Percentiles rank a stretch among this genome's conserved stretches.
phyloP scores from a whole-genome alignment of 2,888 invertebrate genomes.

The Acronicta psi region DNA sequence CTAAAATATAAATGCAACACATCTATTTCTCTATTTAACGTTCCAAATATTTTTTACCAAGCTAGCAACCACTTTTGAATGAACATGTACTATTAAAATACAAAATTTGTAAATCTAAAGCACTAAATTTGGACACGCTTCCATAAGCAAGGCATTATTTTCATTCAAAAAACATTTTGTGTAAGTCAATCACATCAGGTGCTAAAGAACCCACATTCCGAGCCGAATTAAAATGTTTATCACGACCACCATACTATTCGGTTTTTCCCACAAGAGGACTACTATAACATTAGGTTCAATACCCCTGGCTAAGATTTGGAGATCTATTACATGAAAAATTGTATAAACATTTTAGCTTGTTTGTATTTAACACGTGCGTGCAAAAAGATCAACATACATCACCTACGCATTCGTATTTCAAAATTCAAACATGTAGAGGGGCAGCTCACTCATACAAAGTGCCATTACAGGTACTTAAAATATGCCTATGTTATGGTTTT shows the following conservation, averaged over 20 bases:
- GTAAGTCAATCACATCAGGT: constrained; percentile 38
- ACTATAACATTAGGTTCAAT: constrained; percentile 62
- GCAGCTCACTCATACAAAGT: not conserved
- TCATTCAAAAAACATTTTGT: constrained; percentile 26
- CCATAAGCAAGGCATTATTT: constrained; percentile 12
- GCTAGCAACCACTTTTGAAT: not conserved
- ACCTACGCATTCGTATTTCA: constrained; percentile 1
- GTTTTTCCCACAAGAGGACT: constrained; percentile 67
- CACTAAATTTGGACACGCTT: constrained; percentile 18
- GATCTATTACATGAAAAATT: constrained; percentile 40
- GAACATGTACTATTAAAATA: not conserved
- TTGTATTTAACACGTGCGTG: constrained; percentile 33
- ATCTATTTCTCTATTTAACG: not conserved
- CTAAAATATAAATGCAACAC: not conserved
- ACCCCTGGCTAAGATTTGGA: constrained; percentile 30
- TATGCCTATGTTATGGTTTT: constrained; percentile 46
- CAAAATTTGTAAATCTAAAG: constrained; percentile 8
- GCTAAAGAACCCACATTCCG: constrained; percentile 54
- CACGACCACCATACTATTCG: constrained; percentile 67
- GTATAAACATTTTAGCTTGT: constrained; percentile 39
- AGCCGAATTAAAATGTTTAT: constrained; percentile 66
- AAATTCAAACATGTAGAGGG: constrained; percentile 18
- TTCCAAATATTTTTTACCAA: not conserved
- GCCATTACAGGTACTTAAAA: constrained; percentile 27
- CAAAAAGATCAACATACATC: constrained; percentile 11